Base-by-base conservation (phyloP, 2,797 vertebrate genomes). In the Peromyscus nudipes region DNA sequence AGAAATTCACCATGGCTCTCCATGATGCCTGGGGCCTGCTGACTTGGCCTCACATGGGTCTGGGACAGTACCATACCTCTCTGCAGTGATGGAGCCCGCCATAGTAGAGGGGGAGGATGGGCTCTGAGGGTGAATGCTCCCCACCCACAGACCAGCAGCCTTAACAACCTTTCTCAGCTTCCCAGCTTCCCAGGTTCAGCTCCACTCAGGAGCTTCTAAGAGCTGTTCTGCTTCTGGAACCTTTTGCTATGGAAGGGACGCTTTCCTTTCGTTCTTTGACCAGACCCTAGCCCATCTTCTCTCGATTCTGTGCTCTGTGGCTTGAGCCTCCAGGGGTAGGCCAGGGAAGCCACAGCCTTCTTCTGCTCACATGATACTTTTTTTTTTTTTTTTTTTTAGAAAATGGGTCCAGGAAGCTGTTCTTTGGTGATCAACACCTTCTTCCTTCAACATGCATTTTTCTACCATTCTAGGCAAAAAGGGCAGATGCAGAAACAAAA, bases 401-500 rank as follows among this genome's bases (percentile, higher is more conserved):
- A 52, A 52, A 80, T 37, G 46, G 43, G 31, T 73, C 4, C 0
- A 27, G 29, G 21, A 19, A 49, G 46, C 43, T 79, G 0, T 64
- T 21, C 85, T 84, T 69, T 46, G 88, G 85, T 64, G 43, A 11
- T 37, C 55, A 27, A 65, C 17, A 29, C 34, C 3, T 19, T 80
- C 27, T 71, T 37, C 43, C 34, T 62, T 46, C 21, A 43, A 31
- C 55, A 40, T 34, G 19, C 2, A 2, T 71, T 29, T 57, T 57
- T 62, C 29, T 86, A 0, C n/a, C 27, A 52, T 96, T 97, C 10
- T 96, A 99, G 99, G 99, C 99, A 99, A 97, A 99, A 99, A 97
- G 99, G 98, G 43, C 98, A 98, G 92, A 99, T 99, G 99, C 99
- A 98, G 97, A 99, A 98, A 94, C 98, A 82, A 43, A 99, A 98